phyloP scores from a whole-genome alignment of 2,113 vertebrate genomes.

The Austrofundulus limnaeus region DNA sequence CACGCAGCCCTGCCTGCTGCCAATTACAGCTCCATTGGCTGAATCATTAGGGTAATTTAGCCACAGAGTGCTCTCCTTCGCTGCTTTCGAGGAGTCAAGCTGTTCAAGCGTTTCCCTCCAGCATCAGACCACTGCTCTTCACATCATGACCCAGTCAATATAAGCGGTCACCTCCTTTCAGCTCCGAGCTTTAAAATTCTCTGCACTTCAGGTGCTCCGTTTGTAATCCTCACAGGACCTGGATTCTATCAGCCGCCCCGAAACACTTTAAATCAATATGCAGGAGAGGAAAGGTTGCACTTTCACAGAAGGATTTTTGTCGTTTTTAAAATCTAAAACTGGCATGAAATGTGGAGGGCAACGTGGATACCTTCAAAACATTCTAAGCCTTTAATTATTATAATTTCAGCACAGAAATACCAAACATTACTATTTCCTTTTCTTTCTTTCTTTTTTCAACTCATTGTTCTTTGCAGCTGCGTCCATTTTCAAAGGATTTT shows the following conservation, averaged over 20 bases:
- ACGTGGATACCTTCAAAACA: no score
- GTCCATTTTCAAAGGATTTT: background rate
- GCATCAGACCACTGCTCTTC: constrained; percentile 34
- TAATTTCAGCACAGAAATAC: no score
- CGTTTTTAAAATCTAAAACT: background rate
- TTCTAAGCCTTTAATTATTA: no score
- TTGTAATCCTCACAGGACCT: constrained; percentile 23
- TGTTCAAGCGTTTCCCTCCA: constrained; percentile 37
- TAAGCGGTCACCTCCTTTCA: constrained; percentile 48
- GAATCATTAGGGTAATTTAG: constrained; percentile 67
- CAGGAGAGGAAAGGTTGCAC: background rate
- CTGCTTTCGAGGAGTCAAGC: constrained; percentile 50
- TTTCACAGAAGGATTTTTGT: background rate
- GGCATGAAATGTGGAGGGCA: no score
- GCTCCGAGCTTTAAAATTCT: constrained; percentile 29
- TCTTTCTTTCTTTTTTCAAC: no score
- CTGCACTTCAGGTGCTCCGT: constrained; percentile 35
- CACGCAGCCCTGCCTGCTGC: constrained; percentile 44
- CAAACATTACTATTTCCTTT: no score
- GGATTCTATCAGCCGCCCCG: constrained; percentile 18
- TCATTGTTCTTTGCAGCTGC: no score
- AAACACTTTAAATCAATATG: constrained; percentile 34
- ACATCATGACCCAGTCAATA: constrained; percentile 52
- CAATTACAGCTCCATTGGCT: constrained; percentile 64
- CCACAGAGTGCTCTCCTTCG: constrained; percentile 61